A percentile compares a stretch with the other conserved stretches of the same genome.
phyloP scores from a whole-genome alignment of 1,140 invertebrate species.

The Listronotus oregonensis region DNA sequence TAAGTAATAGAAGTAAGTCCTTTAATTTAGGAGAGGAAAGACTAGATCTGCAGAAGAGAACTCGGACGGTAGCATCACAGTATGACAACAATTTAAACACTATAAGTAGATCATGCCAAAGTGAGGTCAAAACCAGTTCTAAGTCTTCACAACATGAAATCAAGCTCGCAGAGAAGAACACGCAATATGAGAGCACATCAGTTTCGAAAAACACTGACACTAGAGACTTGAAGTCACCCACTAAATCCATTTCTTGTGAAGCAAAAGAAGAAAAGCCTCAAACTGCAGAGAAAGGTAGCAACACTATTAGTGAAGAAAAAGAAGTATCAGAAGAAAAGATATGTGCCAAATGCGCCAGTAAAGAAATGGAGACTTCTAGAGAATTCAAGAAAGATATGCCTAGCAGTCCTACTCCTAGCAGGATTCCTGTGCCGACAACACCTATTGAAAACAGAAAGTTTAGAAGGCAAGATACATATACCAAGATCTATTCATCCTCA shows the following conservation, averaged over 20 bases:
- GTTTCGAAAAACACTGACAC: constrained; percentile 48
- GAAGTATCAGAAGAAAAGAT: constrained; percentile 37
- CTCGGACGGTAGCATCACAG: constrained; percentile 47
- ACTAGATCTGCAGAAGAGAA: constrained; percentile 42
- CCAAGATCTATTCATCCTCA: constrained; percentile 49
- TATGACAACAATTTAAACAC: constrained; percentile 35
- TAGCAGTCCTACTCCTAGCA: constrained; percentile 43
- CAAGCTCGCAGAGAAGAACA: constrained; percentile 45
- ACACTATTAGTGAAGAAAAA: constrained; percentile 33
- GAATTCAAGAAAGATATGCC: constrained; percentile 53
- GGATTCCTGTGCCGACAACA: constrained; percentile 58
- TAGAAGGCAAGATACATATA: constrained; percentile 60
- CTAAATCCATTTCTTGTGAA: constrained; percentile 41
- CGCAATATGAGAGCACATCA: constrained; percentile 45
- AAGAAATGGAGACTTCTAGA: constrained; percentile 40
- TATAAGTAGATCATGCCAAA: constrained; percentile 41
- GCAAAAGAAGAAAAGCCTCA: constrained; percentile 29
- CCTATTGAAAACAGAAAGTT: constrained; percentile 57
- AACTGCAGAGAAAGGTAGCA: constrained; percentile 39
- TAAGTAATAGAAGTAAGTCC: constrained; percentile 51
- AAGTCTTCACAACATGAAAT: constrained; percentile 54
- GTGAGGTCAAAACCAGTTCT: constrained; percentile 42
- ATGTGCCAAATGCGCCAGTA: constrained; percentile 38
- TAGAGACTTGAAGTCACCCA: constrained; percentile 40
- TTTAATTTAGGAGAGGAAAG: constrained; percentile 53